These are phyloP conservation scores for Lamellibrachia columna DNA, from an alignment of 2,888 invertebrate species.

Conservation along the genomic window DNA sequence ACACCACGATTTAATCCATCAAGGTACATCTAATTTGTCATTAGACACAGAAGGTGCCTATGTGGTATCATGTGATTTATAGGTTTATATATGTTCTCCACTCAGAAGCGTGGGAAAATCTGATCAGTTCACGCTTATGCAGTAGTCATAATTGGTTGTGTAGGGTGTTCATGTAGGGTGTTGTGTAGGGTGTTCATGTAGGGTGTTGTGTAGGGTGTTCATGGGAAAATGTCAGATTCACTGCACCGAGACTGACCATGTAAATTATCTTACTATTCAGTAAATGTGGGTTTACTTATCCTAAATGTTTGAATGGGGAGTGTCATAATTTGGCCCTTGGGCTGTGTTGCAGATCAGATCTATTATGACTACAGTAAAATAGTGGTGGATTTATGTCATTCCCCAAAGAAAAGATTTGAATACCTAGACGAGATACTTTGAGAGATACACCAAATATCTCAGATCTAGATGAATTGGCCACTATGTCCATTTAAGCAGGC, in stretches of 20 bases:
- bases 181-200: not conserved
- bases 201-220: not conserved
- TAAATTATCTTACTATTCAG: not conserved
- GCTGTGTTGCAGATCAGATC: not conserved
- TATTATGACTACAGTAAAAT: not conserved
- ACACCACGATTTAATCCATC: not conserved
- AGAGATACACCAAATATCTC: not conserved
- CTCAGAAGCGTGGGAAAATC: constrained; percentile 16
- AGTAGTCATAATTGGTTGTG: not conserved
- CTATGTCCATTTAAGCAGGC: not conserved
- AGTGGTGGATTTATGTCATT: not conserved
- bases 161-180: not conserved
- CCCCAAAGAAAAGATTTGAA: no score
- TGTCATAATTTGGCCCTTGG: not conserved
- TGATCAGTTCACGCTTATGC: not conserved
- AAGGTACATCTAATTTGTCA: not conserved
- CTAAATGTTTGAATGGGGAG: not conserved
- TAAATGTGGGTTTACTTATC: not conserved
- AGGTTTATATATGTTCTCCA: not conserved
- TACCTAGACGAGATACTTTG: not conserved
- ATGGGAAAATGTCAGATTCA: not conserved
- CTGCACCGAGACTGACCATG: not conserved
- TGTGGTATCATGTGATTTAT: not conserved
- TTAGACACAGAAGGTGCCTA: not conserved
- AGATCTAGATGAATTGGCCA: not conserved